Base-by-base conservation (phyloP, 2,888 invertebrate genomes). In the Acanthococcus lagerstroemiae region DNA sequence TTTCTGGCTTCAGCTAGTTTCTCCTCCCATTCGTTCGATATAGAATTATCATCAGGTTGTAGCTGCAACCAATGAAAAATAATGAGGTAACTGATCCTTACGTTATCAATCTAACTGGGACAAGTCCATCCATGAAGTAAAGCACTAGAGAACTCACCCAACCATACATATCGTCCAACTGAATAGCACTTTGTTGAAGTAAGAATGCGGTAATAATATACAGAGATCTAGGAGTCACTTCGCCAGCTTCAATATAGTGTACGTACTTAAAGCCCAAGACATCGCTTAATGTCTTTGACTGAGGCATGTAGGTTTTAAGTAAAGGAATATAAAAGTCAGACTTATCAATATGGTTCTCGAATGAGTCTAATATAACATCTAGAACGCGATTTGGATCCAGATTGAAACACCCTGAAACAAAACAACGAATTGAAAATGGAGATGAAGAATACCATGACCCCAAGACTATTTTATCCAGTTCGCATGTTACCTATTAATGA, bases 361-460 rank as follows among this genome's bases (percentile, higher is more conserved):
- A 96, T 26, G 93, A 90, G 77, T 99, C 97, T 72, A 99, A 79
- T 71, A 99, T 89, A 69, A 97, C 86, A 75, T 99, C 99, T 70
- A 97, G 79, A 15, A 96, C 95, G 74, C 97, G 82, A 77, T 99
- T 99, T 4, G 99, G 99, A 78, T 99, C 99, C 75, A 99, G 83
- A 79, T 97, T 97, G 76, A 99, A 99, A 77, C 95, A 96, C 74
- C 99, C 96, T 92, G 76, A 54, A 80, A 80, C 66, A 65, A 69
- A 48, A 69, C 68, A 48, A 12, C 19, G 17, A 6, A 48, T 17
- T 19, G 17, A 68, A 69, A 66, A 65, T 65, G 46, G 27, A 15
- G 54, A 19, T 27, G 30, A 19, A 37, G 12, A 54, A 37, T 24
- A 17, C 21, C 45, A 67, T 54, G n/a, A n/a, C n/a, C n/a, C n/a